These are phyloP conservation scores for Danaus plexippus DNA, from an alignment of 1,140 invertebrate species.

Conservation along the genomic window DNA sequence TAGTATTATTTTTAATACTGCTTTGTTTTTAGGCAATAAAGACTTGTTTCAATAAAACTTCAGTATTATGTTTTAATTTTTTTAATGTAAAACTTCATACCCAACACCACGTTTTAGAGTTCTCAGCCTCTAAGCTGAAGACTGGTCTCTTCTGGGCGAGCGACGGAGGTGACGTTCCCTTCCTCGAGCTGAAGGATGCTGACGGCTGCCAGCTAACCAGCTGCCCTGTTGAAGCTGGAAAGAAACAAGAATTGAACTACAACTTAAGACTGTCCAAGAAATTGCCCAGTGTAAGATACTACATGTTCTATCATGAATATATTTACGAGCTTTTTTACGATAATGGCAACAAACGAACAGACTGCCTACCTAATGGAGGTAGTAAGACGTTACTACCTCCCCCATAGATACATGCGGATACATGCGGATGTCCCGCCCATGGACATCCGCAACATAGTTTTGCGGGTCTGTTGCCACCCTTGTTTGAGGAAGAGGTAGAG, in stretches of 20 bases:
- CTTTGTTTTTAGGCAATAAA: too few relatives aligned
- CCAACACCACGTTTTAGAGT: constrained; percentile 22
- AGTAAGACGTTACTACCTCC: too few relatives aligned
- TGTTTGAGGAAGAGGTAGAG: too few relatives aligned
- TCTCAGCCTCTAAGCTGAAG: constrained; percentile 22
- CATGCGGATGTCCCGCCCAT: too few relatives aligned
- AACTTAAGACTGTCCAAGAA: constrained; percentile 26
- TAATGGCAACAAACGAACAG: neutral
- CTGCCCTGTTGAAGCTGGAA: constrained; percentile 27
- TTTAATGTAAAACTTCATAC: too few relatives aligned
- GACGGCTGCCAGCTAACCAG: constrained; percentile 29
- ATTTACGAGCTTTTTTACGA: too few relatives aligned
- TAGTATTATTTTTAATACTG: neutral
- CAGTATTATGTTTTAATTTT: too few relatives aligned
- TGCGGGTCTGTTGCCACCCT: too few relatives aligned
- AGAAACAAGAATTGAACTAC: constrained; percentile 28
- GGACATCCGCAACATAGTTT: neutral
- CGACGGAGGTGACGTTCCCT: constrained; percentile 17
- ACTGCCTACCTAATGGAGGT: neutral
- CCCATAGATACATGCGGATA: too few relatives aligned
- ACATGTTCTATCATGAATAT: neutral
- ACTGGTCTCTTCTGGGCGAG: constrained; percentile 28
- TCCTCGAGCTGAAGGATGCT: constrained; percentile 17
- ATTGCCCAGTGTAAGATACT: constrained; percentile 29
- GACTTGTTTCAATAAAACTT: too few relatives aligned